Conservation (phyloP, 2,797 vertebrate species). For the Anolis apletophallus region DNA sequence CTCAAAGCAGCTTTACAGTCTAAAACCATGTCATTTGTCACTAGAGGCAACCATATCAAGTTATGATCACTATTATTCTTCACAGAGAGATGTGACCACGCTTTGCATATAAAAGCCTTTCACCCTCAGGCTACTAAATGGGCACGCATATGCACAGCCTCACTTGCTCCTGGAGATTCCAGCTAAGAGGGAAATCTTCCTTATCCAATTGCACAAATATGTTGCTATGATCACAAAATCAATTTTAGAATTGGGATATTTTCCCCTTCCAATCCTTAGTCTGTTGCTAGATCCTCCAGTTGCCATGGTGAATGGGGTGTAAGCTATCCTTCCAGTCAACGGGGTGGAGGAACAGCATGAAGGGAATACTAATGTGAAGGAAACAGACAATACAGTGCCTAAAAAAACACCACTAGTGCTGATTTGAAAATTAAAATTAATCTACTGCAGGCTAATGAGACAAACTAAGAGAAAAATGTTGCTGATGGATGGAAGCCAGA, state of each 20-base stretch:
- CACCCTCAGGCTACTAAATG: conserved; percentile 54
- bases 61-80: neutral
- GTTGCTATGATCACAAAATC: conserved; percentile 75
- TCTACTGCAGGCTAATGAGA: neutral
- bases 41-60: neutral
- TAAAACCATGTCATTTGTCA: neutral
- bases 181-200: conserved; percentile 60
- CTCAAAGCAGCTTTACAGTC: neutral
- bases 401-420: neutral
- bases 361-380: conserved; percentile 73
- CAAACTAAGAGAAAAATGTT: conserved; percentile 21
- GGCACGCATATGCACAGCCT: neutral
- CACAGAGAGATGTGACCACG: conserved; percentile 29
- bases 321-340: conserved; percentile 72
- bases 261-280: conserved; percentile 69
- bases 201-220: conserved; percentile 52
- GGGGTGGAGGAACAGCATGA: conserved; percentile 48
- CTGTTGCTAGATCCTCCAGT: conserved; percentile 77
- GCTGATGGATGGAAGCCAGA: neutral
- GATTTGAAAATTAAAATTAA: conserved; percentile 36
- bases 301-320: conserved; percentile 79
- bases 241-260: conserved; percentile 80
- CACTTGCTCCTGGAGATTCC: conserved; percentile 60
- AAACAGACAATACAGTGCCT: conserved; percentile 52
- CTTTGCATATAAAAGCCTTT: conserved; percentile 61